phyloP scores from a whole-genome alignment of 2,113 vertebrate genomes.

The Acinonyx jubatus region DNA sequence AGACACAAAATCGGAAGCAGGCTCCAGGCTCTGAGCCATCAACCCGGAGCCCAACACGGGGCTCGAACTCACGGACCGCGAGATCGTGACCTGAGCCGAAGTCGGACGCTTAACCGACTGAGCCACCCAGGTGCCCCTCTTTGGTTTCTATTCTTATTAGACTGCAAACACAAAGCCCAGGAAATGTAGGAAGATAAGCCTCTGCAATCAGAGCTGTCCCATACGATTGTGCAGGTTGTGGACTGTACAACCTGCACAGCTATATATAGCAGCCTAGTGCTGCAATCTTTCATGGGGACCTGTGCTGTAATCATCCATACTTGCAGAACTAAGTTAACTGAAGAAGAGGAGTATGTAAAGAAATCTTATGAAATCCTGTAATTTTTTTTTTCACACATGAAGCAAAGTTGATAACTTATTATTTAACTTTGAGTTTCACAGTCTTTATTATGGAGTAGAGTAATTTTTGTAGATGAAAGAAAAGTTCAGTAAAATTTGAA shows the following conservation, averaged over 20 bases:
- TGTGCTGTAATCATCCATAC: background rate
- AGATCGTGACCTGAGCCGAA: too few species aligned
- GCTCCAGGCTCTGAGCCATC: too few species aligned
- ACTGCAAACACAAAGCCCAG: background rate
- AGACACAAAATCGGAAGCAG: too few species aligned
- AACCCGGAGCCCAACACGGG: rapidly evolving
- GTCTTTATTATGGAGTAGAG: background rate
- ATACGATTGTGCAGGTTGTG: background rate
- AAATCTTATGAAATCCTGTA: background rate
- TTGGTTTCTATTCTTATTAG: background rate
- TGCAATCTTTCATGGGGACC: background rate
- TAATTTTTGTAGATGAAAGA: background rate
- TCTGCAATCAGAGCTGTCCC: background rate
- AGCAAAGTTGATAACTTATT: background rate
- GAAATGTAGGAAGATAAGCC: background rate
- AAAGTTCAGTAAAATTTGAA: conserved; percentile 25
- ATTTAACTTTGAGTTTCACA: background rate
- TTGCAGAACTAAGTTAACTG: background rate
- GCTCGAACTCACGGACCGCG: too few species aligned
- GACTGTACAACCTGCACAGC: background rate
- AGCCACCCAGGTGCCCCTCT: background rate
- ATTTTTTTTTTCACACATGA: background rate
- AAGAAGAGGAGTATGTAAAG: background rate
- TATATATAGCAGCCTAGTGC: background rate
- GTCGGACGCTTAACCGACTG: too few species aligned